These are phyloP conservation scores for Bedellia somnulentella DNA, from an alignment of 2,888 invertebrate genomes.

Conservation along the genomic window DNA sequence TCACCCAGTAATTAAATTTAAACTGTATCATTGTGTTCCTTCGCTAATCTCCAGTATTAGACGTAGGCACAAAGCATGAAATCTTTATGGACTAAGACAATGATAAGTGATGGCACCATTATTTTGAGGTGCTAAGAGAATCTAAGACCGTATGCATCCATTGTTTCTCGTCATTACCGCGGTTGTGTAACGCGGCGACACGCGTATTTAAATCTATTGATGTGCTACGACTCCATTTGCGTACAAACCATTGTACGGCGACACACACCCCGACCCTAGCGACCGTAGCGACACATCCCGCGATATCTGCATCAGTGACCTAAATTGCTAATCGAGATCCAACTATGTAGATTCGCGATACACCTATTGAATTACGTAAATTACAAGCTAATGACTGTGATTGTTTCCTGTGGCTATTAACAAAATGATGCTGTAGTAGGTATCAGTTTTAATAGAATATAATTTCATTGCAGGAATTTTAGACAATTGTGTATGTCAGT, in stretches of 20 bases:
- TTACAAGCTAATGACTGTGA: slow-evolving; percentile 36
- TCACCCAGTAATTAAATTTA: slow-evolving; percentile 18
- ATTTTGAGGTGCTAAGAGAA: slow-evolving; percentile 27
- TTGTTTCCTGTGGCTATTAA: slow-evolving; percentile 43
- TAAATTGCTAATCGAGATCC: slow-evolving; percentile 47
- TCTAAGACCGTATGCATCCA: slow-evolving; percentile 23
- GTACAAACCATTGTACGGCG: too few relatives aligned
- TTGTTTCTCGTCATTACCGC: slow-evolving; percentile 25
- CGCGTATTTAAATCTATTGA: slow-evolving; percentile 50
- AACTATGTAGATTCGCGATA: slow-evolving; percentile 33
- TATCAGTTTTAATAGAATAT: too few relatives aligned
- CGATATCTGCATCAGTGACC: slow-evolving; percentile 33
- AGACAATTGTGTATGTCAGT: too few relatives aligned
- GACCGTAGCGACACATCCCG: slow-evolving; percentile 20
- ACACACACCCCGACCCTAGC: too few relatives aligned
- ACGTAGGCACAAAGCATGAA: background rate
- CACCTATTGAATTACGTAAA: slow-evolving; percentile 39
- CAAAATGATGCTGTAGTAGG: too few relatives aligned
- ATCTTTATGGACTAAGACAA: slow-evolving; percentile 27
- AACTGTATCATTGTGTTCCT: too few relatives aligned
- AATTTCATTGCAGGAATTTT: too few relatives aligned
- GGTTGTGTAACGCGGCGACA: slow-evolving; percentile 48
- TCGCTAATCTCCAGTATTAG: too few relatives aligned
- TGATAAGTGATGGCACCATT: slow-evolving; percentile 39
- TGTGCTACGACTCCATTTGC: too few relatives aligned